Evolutionary conservation across 2,797 vertebrate species (phyloP).

Genomic region (Otus scops): DNA sequence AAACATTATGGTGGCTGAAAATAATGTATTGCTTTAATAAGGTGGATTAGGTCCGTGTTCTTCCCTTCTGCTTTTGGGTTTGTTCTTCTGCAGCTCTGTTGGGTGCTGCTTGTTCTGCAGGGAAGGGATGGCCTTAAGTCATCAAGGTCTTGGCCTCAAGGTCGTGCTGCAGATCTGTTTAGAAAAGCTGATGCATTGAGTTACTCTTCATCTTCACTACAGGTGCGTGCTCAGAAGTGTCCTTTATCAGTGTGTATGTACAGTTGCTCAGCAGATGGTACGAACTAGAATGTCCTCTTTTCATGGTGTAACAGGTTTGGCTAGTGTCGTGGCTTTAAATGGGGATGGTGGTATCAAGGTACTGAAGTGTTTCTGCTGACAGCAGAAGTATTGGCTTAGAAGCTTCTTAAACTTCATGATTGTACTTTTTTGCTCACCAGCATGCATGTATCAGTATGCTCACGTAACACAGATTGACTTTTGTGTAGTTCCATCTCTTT

Average conservation of each 20-base stretch:
- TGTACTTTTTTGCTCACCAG: background rate
- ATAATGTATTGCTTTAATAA: slow-evolving; percentile 31
- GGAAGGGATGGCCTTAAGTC: background rate
- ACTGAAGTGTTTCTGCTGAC: background rate
- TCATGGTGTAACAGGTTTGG: background rate
- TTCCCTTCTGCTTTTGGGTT: background rate
- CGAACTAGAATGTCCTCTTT: background rate
- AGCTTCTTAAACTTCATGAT: background rate
- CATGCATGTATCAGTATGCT: background rate
- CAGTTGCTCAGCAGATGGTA: background rate
- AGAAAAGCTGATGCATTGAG: background rate
- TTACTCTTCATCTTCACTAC: background rate
- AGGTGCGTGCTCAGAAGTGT: background rate
- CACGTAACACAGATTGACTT: background rate
- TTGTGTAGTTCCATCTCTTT: background rate
- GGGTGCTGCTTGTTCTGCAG: background rate
- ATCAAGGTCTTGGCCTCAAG: slow-evolving; percentile 44
- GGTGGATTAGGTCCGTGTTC: background rate
- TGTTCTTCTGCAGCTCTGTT: background rate
- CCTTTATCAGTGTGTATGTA: background rate
- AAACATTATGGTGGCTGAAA: slow-evolving; percentile 40
- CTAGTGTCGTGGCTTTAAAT: background rate
- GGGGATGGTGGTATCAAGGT: background rate
- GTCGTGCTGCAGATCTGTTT: background rate
- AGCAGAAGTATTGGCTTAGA: background rate